Percentiles rank a stretch among this genome's conserved stretches.
Conservation (phyloP, 2,888 invertebrate genomes). For the Tribolium freemani region DNA sequence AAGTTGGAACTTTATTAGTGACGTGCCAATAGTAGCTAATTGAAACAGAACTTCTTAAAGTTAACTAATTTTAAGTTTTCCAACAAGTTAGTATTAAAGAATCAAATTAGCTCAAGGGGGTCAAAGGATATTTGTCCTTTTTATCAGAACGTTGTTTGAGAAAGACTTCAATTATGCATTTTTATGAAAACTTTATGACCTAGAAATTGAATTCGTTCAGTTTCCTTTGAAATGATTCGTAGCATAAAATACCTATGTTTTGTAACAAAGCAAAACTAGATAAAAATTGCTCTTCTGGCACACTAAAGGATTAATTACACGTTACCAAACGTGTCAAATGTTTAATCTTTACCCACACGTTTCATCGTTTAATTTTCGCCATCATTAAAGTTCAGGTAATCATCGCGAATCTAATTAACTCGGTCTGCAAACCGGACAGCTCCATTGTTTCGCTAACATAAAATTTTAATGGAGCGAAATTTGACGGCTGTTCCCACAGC, state of each 20-base stretch:
- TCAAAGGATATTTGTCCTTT: conserved; percentile 1
- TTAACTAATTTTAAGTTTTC: conserved; percentile 26
- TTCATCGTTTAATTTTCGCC: conserved; percentile 12
- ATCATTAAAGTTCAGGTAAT: conserved; percentile 16
- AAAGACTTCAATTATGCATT: background rate
- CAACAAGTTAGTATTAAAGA: conserved; percentile 14
- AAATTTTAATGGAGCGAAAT: conserved; percentile 16
- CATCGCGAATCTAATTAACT: conserved; percentile 27
- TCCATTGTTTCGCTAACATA: conserved; percentile 11
- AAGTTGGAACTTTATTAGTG: conserved; percentile 20
- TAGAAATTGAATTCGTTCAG: background rate
- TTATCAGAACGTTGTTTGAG: background rate
- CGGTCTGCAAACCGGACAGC: conserved; percentile 15
- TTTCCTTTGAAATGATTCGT: background rate
- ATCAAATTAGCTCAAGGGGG: conserved; percentile 8
- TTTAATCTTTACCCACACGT: conserved; percentile 6
- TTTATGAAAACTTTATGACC: background rate
- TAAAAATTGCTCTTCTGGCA: background rate
- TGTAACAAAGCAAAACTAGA: background rate
- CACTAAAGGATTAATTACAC: background rate
- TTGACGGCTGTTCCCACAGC: background rate
- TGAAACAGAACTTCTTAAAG: conserved; percentile 25
- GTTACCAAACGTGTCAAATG: background rate
- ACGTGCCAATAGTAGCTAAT: conserved; percentile 19
- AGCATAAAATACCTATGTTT: background rate